Evolutionary conservation across 2,113 vertebrate genomes (phyloP), one percentile per base, ranked within the genome.

Genomic region (Tricholaema leucomelas): DNA sequence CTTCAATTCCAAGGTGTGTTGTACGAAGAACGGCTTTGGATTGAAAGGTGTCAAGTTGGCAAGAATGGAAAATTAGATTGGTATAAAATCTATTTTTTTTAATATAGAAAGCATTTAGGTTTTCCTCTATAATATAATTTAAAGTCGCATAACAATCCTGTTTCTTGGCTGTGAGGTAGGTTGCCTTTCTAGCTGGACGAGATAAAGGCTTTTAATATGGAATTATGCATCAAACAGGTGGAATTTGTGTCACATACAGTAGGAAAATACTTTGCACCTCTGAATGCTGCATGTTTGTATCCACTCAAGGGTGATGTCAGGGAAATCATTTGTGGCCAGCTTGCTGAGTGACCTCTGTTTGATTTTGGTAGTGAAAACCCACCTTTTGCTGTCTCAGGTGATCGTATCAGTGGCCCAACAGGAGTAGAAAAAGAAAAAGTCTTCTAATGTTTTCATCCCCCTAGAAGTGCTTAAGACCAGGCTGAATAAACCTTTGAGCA

Each of bases 11-110:
- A 63, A 94, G 87, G 91, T 85, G 69, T 66, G 89, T 87, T 5
- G n/a, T 89, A 74, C 40, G 1, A 77, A 84, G 88, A 94, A 92
- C 3, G 0, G 79, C 10, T 88, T 83, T 81, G 85, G 81, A 94
- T 72, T 92, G 88, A 90, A 94, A 92, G 94, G 88, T 94, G 93
- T 94, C 95, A 95, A 94, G 93, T 90, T 80, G 85, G 87, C 92
- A 94, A 95, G 94, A 94, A 95, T 23, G 67, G 85, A 87, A 94
- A 95, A 96, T 95, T 94, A 92, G 88, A 94, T 93, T 95, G 91
- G 79, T 85, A 66, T 63, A 70, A 92, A 95, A 95, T 94, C 65
- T 93, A 92, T 87, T 93, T 87, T 55, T 96, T 95, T 76, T 69
- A 88, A 91, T 87, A 74, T 33, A 87, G 33, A 35, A 82, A 85